Evolutionary conservation across 2,113 vertebrate species (phyloP).

Genomic region (Peucedramus taeniatus): DNA sequence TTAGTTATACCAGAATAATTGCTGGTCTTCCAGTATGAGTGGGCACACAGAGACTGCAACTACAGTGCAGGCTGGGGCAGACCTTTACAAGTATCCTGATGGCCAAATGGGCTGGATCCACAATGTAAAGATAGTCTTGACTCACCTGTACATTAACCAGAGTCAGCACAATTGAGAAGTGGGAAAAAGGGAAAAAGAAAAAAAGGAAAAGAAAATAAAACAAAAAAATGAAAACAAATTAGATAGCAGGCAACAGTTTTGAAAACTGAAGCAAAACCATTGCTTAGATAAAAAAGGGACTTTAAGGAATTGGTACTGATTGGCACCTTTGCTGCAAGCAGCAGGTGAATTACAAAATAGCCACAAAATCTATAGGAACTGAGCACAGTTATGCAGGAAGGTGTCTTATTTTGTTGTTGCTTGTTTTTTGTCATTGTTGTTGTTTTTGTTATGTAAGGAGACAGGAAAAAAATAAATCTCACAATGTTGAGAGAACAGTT

Average conservation of each 20-base stretch:
- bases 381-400: not conserved
- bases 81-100: not conserved
- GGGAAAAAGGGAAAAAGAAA: fast-evolving
- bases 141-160: not conserved
- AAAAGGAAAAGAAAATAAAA: not conserved
- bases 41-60: not conserved
- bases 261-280: not conserved
- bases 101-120: not conserved
- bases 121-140: not conserved
- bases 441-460: not conserved
- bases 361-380: not conserved
- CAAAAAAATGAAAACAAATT: not conserved
- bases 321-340: not conserved
- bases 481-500: not conserved
- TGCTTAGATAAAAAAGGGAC: not conserved
- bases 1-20: not conserved
- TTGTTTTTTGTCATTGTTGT: not conserved
- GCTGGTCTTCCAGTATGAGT: not conserved
- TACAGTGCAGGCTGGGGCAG: not conserved
- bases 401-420: not conserved
- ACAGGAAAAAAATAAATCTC: not conserved
- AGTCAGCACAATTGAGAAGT: not conserved
- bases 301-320: not conserved
- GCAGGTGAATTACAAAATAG: not conserved
- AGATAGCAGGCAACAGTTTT: not conserved